Base-by-base conservation (phyloP, 2,113 vertebrate genomes). In the Lagopus leucura region DNA sequence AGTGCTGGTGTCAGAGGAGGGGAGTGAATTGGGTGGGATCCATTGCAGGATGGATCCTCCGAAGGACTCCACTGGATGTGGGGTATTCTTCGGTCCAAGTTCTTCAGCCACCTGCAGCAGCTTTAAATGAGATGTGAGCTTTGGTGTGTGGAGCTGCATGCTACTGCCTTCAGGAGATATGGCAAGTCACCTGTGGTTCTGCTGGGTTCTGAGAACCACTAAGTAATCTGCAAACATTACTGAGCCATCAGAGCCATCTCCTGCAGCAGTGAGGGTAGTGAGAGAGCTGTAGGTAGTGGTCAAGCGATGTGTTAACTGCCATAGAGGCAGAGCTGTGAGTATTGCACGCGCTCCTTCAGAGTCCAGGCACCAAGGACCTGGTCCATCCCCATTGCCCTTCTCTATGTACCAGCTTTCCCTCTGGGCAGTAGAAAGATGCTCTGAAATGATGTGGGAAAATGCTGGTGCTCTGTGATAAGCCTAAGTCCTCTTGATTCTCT, bases 401-500 rank as follows among this genome's bases (percentile, higher is more conserved):
- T 32, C 22, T 32, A 11, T 22, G 19, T 54, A 20, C 36, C 48
- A 52, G 25, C 69, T 71, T 71, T 71, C 36, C 28, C 34, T 52
- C 48, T 38, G 12, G 17, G 34, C 48, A 28, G 48, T 12, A 38
- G 69, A 61, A 15, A 28, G 61, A 63, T 15, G 9, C 16, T 40
- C 61, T 28, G 61, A 64, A 64, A 64, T 3, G 30, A 47, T 27
- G 14, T 38, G 11, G 54, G 45, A 30, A 55, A 57, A 63, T 54
- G 58, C 63, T 67, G 55, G 7, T 38, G 30, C 27, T 50, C 72
- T 14, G 22, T 34, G 21, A 6, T n/a, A 38, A 76, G 21, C n/a
- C n/a, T 82, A 27, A 94, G 32, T 70, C 88, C 34, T 94, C 36
- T 40, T 55, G 20, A 12, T 83, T 91, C 18, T 93, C 25, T 94